Evolutionary conservation across 2,888 invertebrate genomes (phyloP).

Genomic region (Leptopterna dolabrata): DNA sequence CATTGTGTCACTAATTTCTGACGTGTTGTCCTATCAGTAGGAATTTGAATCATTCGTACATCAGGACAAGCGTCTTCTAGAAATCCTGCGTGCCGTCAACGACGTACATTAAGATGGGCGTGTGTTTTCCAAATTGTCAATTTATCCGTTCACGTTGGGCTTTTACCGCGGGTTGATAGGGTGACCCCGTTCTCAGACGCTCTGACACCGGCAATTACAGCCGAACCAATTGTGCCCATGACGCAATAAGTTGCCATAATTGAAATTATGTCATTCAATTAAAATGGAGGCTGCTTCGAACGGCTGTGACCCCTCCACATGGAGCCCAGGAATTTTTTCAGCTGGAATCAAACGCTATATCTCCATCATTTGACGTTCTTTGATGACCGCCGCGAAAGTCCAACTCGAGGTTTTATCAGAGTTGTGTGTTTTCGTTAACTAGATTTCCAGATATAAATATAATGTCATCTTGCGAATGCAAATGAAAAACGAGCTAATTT

Average conservation of each 20-base stretch:
- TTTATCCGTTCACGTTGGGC: neutral
- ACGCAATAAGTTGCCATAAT: slow-evolving; percentile 56
- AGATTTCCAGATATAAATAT: too few species aligned
- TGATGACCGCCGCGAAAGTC: too few species aligned
- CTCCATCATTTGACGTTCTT: neutral
- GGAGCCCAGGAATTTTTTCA: neutral
- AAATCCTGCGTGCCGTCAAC: neutral
- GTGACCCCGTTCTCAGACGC: slow-evolving; percentile 18
- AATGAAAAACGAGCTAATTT: too few species aligned
- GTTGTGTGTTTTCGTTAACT: too few species aligned
- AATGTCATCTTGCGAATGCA: too few species aligned
- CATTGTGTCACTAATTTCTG: too few species aligned
- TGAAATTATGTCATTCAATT: slow-evolving; percentile 58
- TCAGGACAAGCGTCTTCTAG: neutral
- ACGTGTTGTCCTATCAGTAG: too few species aligned
- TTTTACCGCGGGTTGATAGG: neutral
- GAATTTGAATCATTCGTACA: too few species aligned
- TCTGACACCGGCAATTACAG: slow-evolving; percentile 46
- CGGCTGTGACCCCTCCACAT: neutral
- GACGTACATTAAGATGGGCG: neutral
- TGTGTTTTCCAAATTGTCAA: neutral
- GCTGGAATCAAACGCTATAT: neutral
- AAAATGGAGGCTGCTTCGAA: too few species aligned
- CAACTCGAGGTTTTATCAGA: too few species aligned
- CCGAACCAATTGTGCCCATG: slow-evolving; percentile 43